Conservation (phyloP, 2,113 vertebrate genomes). For the Stercorarius parasiticus region DNA sequence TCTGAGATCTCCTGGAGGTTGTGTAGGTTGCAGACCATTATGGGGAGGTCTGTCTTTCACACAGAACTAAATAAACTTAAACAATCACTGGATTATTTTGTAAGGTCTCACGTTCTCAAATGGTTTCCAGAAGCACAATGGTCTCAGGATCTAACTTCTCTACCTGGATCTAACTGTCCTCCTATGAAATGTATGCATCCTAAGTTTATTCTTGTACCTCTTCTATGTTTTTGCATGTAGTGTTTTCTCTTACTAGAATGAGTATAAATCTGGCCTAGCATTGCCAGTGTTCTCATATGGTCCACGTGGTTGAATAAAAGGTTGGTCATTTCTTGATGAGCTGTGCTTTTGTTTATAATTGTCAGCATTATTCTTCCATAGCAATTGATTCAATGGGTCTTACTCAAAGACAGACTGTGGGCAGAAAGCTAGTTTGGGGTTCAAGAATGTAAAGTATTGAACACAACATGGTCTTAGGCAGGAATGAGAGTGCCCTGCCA, state of each 20-base stretch:
- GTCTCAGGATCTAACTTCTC: neutral
- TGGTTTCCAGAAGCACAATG: neutral
- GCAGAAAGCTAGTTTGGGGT: neutral
- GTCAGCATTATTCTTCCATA: neutral
- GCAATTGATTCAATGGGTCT: neutral
- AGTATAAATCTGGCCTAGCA: neutral
- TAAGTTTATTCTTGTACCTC: neutral
- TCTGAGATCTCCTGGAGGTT: neutral
- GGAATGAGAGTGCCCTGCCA: neutral
- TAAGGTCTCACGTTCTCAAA: neutral
- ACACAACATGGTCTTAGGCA: neutral
- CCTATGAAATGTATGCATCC: neutral
- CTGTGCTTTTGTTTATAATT: neutral
- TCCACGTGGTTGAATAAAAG: neutral
- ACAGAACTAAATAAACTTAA: neutral
- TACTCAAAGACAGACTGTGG: neutral
- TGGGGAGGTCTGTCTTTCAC: neutral
- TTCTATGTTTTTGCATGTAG: neutral
- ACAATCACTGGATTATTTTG: neutral
- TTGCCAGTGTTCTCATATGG: rapidly evolving
- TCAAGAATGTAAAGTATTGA: neutral
- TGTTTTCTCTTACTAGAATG: neutral
- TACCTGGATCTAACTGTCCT: neutral
- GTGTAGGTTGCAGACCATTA: neutral
- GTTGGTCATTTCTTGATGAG: neutral